Percentiles rank a stretch among this genome's conserved stretches.
Evolutionary conservation across 2,113 vertebrate species (phyloP).

Genomic region (Alexandromys fortis): DNA sequence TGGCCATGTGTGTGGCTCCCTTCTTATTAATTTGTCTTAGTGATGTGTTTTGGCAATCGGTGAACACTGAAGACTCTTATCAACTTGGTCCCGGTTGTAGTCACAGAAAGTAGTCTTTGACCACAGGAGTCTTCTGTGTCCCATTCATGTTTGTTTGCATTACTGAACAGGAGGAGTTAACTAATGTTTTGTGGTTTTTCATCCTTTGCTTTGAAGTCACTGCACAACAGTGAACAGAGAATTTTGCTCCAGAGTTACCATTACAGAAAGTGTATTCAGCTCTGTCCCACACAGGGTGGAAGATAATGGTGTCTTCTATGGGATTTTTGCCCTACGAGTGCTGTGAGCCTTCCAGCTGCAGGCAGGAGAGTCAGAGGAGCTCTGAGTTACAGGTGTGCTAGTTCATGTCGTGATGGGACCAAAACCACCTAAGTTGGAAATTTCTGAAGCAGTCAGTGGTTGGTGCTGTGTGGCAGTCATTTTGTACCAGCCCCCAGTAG

Average conservation of each 20-base stretch:
- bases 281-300: slow-evolving; percentile 62
- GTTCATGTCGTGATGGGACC: slow-evolving; percentile 82
- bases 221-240: slow-evolving; percentile 12
- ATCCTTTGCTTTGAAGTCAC: slow-evolving; percentile 50
- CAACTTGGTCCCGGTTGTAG: neutral
- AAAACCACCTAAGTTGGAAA: slow-evolving; percentile 81
- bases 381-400: slow-evolving; percentile 66
- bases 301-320: neutral
- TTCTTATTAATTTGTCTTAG: slow-evolving; percentile 19
- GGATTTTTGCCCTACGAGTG: slow-evolving; percentile 69
- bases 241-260: slow-evolving; percentile 60
- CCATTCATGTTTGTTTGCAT: slow-evolving; percentile 59
- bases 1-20: neutral
- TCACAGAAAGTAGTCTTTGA: slow-evolving; percentile 12
- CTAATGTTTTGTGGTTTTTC: slow-evolving; percentile 1
- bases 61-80: slow-evolving; percentile 11
- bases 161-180: slow-evolving; percentile 60
- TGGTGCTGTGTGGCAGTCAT: slow-evolving; percentile 18
- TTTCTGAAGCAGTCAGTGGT: slow-evolving; percentile 67
- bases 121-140: slow-evolving; percentile 33
- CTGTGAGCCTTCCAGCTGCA: slow-evolving; percentile 71
- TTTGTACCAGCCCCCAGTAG: slow-evolving; percentile 64
- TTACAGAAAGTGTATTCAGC: slow-evolving; percentile 57
- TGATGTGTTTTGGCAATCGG: slow-evolving; percentile 28
- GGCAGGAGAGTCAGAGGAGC: slow-evolving; percentile 68